These are phyloP conservation scores for Cotesia vestalis DNA, from an alignment of 1,140 invertebrate genomes.

Conservation along the genomic window DNA sequence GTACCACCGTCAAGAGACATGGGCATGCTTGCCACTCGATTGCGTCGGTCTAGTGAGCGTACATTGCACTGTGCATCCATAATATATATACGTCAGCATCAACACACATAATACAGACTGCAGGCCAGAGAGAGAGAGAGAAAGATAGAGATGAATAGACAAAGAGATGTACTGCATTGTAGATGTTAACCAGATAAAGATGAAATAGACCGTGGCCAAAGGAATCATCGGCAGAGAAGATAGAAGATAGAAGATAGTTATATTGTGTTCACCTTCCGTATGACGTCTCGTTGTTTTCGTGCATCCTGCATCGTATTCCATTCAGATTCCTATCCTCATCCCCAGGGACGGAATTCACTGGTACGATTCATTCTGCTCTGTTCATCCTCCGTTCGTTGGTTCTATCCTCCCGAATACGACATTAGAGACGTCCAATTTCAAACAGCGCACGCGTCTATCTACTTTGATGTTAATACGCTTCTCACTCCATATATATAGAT, in stretches of 20 bases:
- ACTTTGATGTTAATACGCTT: neutral
- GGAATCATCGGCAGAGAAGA: conserved; percentile 37
- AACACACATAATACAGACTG: neutral
- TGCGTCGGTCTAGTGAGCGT: conserved; percentile 4
- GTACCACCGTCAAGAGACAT: conserved; percentile 2
- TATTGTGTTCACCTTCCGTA: conserved; percentile 34
- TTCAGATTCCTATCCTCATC: conserved; percentile 31
- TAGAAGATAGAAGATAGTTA: conserved; percentile 39
- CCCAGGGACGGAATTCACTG: conserved; percentile 23
- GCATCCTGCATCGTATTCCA: conserved; percentile 26
- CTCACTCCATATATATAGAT: neutral
- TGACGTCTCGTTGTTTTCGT: conserved; percentile 44
- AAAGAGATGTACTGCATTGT: neutral
- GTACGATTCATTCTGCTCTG: too few species aligned
- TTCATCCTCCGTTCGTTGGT: neutral
- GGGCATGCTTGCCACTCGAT: conserved; percentile 27
- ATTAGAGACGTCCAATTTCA: conserved; percentile 40
- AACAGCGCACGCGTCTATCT: conserved; percentile 29
- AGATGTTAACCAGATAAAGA: neutral
- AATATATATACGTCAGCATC: neutral
- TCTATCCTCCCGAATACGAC: conserved; percentile 35
- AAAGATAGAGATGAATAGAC: neutral
- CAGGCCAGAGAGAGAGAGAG: neutral
- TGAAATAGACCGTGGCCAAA: neutral
- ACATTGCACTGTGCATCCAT: neutral